A percentile compares a stretch with the other conserved stretches of the same genome.
phyloP scores from a whole-genome alignment of 2,113 vertebrate species.

The Zosterops pallidus region DNA sequence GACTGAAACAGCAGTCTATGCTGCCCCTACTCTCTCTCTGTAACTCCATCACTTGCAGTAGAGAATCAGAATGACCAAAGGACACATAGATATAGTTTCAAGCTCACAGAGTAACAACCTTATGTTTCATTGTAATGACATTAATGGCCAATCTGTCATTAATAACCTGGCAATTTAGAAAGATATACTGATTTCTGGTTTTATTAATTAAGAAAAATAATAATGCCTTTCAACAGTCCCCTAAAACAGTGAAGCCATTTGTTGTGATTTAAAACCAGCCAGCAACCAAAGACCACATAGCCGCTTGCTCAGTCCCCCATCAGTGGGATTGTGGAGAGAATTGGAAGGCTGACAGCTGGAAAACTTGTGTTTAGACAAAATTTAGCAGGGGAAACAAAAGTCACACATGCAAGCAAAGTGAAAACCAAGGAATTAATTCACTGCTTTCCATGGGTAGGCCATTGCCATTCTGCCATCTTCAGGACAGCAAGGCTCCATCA shows the following conservation, averaged over 20 bases:
- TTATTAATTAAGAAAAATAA: neutral
- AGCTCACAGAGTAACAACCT: fast-evolving
- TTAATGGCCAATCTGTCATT: neutral
- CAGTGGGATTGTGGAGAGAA: neutral
- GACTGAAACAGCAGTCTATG: neutral
- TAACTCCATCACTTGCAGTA: neutral
- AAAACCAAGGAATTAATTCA: neutral
- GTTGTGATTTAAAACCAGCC: neutral
- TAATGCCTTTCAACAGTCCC: neutral
- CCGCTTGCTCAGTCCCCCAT: neutral
- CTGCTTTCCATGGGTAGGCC: neutral
- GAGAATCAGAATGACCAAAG: neutral
- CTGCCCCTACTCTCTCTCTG: neutral
- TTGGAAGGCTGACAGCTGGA: neutral
- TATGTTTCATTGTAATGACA: neutral
- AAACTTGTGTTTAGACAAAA: neutral
- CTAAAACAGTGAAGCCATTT: neutral
- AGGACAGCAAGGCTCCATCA: too few species aligned
- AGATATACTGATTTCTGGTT: neutral
- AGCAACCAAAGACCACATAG: neutral
- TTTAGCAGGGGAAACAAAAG: neutral
- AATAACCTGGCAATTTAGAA: neutral
- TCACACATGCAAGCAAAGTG: neutral
- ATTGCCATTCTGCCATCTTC: neutral
- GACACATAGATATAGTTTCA: neutral